Conservation (phyloP, 2,888 invertebrate species). For the Mylabris sibirica region DNA sequence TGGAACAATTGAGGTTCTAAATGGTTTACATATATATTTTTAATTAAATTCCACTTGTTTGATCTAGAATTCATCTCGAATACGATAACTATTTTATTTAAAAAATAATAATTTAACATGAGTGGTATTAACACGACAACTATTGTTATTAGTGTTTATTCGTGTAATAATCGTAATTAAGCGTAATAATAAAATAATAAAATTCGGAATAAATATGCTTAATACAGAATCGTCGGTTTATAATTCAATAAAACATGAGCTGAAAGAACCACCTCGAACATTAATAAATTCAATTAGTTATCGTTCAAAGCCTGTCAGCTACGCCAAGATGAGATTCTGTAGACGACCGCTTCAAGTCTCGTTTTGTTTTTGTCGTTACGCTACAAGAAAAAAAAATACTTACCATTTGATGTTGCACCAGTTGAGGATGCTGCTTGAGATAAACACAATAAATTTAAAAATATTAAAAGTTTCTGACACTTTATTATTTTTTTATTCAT, state of each 20-base stretch:
- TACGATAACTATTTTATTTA: conserved; percentile 24
- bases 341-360: conserved; percentile 45
- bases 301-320: conserved; percentile 48
- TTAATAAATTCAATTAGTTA: conserved; percentile 35
- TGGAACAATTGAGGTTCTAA: neutral
- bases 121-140: no score
- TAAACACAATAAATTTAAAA: conserved; percentile 43
- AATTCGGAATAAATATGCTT: conserved; percentile 16
- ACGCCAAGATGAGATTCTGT: conserved; percentile 53
- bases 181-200: conserved; percentile 9
- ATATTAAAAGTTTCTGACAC: conserved; percentile 39
- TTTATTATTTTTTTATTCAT: conserved; percentile 27
- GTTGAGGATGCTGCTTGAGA: conserved; percentile 47
- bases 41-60: conserved; percentile 28
- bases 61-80: conserved; percentile 20
- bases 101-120: conserved; percentile 6
- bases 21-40: conserved; percentile 14
- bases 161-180: neutral
- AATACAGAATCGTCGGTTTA: conserved; percentile 30
- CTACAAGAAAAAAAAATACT: conserved; percentile 40
- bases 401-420: conserved; percentile 54
- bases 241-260: conserved; percentile 32
- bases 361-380: neutral
- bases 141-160: no score
- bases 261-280: conserved; percentile 34